Base-by-base conservation (phyloP, 64 coral and sea anemone genomes). In the Montipora capricornis region DNA sequence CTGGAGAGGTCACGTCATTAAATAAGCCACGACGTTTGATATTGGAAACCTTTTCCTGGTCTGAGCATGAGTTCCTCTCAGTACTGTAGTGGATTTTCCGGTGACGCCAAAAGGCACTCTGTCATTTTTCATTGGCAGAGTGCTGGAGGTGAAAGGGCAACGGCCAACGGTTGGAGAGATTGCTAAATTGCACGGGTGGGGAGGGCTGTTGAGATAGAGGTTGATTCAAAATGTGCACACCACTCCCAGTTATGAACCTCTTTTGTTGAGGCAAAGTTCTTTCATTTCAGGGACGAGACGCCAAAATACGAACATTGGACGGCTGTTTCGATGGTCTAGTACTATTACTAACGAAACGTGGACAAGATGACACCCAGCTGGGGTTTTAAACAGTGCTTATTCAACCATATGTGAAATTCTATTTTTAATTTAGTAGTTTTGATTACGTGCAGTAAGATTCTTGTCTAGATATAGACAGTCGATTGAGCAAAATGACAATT, bases 1-100 rank as follows among this genome's bases (percentile, higher is more conserved):
- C 82, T 86, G 47, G 16, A 20, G n/a, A 84, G 82, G 82, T 86
- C 82, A 86, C 66, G 45, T 77, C 70, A 77, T 49, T 69, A 58
- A 81, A 78, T 49, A 16, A 6, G 47, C 76, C 6, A 76, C 8
- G 22, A 76, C 44, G 5, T 20, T 57, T 57, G 53, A 57, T 57
- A 57, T 57, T 57, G 11, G 53, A 57, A 57, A 57, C 53, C 53
- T 11, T 57, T 57, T 57, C 53, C 53, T 57, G 6, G 53, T 57
- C 11, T 57, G 5, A 76, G 4, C 13, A 76, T 14, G 49, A 78
- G 76, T 78, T 78, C 47, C 76, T 78, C 2, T 48, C 9, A 50
- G 5, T 50, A 37, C 76, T 78, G 15, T 49, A 49, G 76, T 11
- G 76, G 76, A 8, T 48, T 78, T 78, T 49, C 44, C 47, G 16